Conservation (phyloP, 2,113 vertebrate species). For the Oryzias curvinotus region DNA sequence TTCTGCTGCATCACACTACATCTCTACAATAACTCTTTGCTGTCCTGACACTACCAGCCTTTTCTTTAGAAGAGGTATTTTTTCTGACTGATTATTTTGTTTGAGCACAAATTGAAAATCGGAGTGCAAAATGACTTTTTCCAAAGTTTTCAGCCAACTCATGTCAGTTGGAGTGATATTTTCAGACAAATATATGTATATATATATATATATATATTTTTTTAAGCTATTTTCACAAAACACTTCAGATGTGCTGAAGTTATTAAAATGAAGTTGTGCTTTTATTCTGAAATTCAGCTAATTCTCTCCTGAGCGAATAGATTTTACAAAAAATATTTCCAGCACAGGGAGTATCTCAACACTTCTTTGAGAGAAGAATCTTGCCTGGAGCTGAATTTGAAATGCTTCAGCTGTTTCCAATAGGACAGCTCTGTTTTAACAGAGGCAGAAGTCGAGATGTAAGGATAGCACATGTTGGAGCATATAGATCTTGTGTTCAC, state of each 20-base stretch:
- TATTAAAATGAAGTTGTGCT: background rate
- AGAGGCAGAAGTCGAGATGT: constrained; percentile 77
- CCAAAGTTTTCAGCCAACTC: too few relatives aligned
- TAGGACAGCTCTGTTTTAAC: constrained; percentile 71
- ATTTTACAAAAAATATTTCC: constrained; percentile 51
- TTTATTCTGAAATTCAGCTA: background rate
- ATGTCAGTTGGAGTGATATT: too few relatives aligned
- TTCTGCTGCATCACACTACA: constrained; percentile 50
- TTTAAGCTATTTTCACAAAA: too few relatives aligned
- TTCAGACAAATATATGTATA: too few relatives aligned
- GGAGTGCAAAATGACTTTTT: too few relatives aligned
- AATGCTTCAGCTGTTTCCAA: constrained; percentile 83
- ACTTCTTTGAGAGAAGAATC: constrained; percentile 69
- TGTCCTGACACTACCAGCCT: background rate
- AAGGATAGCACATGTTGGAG: constrained; percentile 77
- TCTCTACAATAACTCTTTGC: constrained; percentile 25
- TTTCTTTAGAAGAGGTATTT: background rate
- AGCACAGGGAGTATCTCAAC: constrained; percentile 45
- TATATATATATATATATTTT: too few relatives aligned
- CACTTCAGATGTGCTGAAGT: background rate
- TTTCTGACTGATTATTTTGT: too few relatives aligned
- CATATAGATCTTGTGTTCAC: constrained; percentile 71
- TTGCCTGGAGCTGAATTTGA: constrained; percentile 74
- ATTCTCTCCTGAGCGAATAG: constrained; percentile 30
- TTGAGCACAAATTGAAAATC: too few relatives aligned